phyloP scores from a whole-genome alignment of 2,888 invertebrate species.

The Isotomurus palustris region DNA sequence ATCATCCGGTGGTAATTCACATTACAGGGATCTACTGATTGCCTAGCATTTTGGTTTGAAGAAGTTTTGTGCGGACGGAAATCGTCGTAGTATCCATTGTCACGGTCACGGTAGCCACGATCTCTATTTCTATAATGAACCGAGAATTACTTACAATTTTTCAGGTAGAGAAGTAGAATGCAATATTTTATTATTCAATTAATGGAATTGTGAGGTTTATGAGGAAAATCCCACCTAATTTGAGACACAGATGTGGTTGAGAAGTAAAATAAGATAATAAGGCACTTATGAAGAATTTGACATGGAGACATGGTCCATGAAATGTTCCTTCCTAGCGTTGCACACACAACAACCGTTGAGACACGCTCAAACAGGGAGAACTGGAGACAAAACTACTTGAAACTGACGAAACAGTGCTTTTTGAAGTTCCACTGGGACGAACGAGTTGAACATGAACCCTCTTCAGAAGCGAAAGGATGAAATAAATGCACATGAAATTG shows the following conservation, averaged over 20 bases:
- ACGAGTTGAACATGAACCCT: no score
- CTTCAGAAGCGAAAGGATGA: no score
- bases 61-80: constrained; percentile 31
- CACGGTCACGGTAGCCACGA: constrained; percentile 21
- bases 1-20: constrained; percentile 45
- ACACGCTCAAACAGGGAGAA: no score
- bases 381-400: no score
- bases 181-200: no score
- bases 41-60: constrained; percentile 27
- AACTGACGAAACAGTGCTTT: no score
- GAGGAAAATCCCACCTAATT: constrained; percentile 12
- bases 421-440: no score
- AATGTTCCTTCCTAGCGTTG: no score
- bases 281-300: constrained; percentile 23
- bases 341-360: no score
- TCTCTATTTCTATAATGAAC: constrained; percentile 1
- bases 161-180: not conserved
- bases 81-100: constrained; percentile 32
- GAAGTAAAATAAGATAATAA: constrained; percentile 15
- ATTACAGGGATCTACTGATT: constrained; percentile 46
- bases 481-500: no score
- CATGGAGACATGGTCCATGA: constrained; percentile 27
- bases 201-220: constrained; percentile 3
- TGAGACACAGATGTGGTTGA: constrained; percentile 17
- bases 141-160: not conserved